These are phyloP conservation scores for Chrosomus eos DNA, from an alignment of 2,797 vertebrate genomes.

Conservation along the genomic window DNA sequence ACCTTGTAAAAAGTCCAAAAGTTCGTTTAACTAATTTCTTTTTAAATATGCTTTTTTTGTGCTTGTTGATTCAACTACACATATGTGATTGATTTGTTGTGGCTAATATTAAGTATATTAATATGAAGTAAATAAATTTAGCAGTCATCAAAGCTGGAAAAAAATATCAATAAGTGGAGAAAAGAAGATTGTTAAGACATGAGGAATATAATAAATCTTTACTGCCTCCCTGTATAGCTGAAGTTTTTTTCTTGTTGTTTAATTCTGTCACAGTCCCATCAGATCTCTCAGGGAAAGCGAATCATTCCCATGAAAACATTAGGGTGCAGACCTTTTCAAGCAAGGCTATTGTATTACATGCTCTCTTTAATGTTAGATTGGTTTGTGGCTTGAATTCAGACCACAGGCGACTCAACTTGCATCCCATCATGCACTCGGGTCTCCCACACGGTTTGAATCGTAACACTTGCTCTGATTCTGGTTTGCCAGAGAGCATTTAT, in stretches of 20 bases:
- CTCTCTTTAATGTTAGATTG: background rate
- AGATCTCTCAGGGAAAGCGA: background rate
- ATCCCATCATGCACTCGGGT: conserved; percentile 7
- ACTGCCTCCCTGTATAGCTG: background rate
- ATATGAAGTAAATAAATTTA: background rate
- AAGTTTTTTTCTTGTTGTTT: conserved; percentile 9
- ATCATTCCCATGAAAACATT: background rate
- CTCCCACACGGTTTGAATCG: background rate
- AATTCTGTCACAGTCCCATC: background rate
- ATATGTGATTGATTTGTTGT: background rate
- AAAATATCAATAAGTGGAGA: background rate
- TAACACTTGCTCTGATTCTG: background rate
- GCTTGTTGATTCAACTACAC: background rate
- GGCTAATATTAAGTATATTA: background rate
- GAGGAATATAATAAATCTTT: background rate
- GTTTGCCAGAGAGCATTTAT: conserved; percentile 1
- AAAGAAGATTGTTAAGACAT: background rate
- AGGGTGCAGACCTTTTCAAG: background rate
- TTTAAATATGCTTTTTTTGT: no score
- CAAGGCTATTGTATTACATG: background rate
- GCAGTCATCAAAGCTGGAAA: background rate
- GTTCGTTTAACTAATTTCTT: no score
- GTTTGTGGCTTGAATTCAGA: conserved; percentile 20
- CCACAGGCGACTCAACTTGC: background rate
- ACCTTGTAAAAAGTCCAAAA: background rate